phyloP scores from a whole-genome alignment of 2,888 invertebrate genomes.

The Meteorus colon region DNA sequence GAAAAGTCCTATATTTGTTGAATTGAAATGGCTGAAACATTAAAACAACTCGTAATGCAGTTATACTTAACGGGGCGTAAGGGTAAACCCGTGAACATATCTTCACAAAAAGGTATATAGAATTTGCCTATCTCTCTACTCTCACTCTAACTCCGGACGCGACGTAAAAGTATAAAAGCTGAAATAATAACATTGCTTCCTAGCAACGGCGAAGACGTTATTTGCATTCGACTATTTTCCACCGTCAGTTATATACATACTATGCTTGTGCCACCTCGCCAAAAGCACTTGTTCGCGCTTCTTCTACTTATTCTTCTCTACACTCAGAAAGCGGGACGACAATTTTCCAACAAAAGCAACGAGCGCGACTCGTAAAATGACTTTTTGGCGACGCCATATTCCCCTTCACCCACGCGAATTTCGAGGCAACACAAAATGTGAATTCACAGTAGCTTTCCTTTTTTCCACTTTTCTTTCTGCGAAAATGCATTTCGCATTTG shows the following conservation, averaged over 20 bases:
- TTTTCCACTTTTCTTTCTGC: background rate
- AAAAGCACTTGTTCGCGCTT: slow-evolving; percentile 23
- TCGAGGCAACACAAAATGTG: background rate
- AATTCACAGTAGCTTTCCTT: background rate
- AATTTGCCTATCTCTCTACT: slow-evolving; percentile 22
- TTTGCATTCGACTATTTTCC: slow-evolving; percentile 35
- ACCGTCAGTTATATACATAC: slow-evolving; percentile 13
- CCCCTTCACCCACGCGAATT: background rate
- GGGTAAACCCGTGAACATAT: slow-evolving; percentile 24
- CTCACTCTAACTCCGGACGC: slow-evolving; percentile 30
- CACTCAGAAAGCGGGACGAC: slow-evolving; percentile 1
- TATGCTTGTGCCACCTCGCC: background rate
- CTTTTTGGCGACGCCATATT: slow-evolving; percentile 39
- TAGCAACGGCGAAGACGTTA: slow-evolving; percentile 27
- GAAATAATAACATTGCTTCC: slow-evolving; percentile 38
- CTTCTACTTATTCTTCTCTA: slow-evolving; percentile 18
- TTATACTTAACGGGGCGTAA: slow-evolving; percentile 16
- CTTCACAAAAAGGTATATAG: slow-evolving; percentile 10
- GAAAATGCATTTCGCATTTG: slow-evolving; percentile 30
- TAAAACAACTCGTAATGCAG: slow-evolving; percentile 61
- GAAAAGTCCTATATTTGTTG: slow-evolving; percentile 52
- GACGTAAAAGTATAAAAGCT: slow-evolving; percentile 28
- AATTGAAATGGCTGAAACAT: slow-evolving; percentile 51
- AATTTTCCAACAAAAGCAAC: slow-evolving; percentile 44
- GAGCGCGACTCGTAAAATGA: slow-evolving; percentile 45